Conservation (phyloP, 2,797 vertebrate genomes). For the Myotis vivesi region DNA sequence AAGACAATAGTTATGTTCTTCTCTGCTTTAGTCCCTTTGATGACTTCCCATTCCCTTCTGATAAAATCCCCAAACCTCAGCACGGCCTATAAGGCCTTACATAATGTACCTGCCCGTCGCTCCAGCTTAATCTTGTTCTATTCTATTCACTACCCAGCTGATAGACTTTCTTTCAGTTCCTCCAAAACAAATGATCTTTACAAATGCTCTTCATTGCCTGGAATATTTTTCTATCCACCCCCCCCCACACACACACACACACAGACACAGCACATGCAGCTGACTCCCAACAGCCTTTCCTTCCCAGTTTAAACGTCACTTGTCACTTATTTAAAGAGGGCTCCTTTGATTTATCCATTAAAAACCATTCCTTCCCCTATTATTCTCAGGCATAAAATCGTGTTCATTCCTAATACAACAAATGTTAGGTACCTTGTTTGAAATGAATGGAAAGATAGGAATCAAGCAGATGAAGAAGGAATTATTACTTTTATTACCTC, state of each 20-base stretch:
- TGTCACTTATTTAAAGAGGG: constrained; percentile 50
- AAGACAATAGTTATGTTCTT: neutral
- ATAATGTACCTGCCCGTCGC: neutral
- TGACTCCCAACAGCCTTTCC: neutral
- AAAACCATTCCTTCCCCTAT: neutral
- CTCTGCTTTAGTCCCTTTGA: neutral
- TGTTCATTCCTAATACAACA: neutral
- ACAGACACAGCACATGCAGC: neutral
- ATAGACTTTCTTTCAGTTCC: constrained; percentile 40
- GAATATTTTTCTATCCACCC: neutral
- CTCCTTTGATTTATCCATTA: constrained; percentile 22
- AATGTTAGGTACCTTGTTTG: neutral
- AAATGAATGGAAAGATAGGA: constrained; percentile 32
- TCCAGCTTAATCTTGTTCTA: neutral
- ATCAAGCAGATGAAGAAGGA: neutral
- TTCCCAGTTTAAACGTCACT: constrained; percentile 35
- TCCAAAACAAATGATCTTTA: constrained; percentile 20
- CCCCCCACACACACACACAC: neutral
- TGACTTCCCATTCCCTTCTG: neutral
- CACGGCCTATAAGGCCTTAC: neutral
- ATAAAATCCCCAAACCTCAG: neutral
- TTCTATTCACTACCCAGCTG: neutral
- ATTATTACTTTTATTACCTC: neutral
- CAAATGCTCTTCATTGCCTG: constrained; percentile 34
- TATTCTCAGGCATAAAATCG: neutral